Base-by-base conservation (phyloP, 2,113 vertebrate species). In the Phoxinus phoxinus region DNA sequence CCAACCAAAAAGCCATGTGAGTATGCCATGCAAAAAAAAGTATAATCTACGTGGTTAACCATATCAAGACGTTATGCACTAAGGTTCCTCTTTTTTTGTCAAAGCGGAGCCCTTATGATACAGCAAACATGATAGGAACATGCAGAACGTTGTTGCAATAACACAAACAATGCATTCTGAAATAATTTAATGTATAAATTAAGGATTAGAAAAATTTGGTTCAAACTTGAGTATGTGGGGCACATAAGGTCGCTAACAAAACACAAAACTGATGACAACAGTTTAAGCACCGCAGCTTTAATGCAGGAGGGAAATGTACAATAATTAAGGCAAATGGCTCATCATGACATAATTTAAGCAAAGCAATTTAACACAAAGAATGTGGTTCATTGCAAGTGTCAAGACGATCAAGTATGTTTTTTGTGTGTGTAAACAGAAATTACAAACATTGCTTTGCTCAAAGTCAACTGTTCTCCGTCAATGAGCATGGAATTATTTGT, bases 41-140 rank as follows among this genome's bases (percentile, higher is more conserved):
- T 78, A 37, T 88, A 84, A 85, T 56, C 9, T 41, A 86, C 84
- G 88, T 86, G 85, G 85, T 77, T 84, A 90, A 88, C 86, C 41
- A 81, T 48, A 88, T 89, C 90, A 93, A 91, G 91, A 94, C 91
- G 91, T 92, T 86, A 23, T 80, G 61, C 73, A 86, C 71, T 73
- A 74, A 86, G 58, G 81, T 32, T 83, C 25, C 74, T 86, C 15
- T 63, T 37, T 63, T 37, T 85, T 78, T 78, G 27, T 41, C n/a
- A 23, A 56, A 84, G 74, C 15, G 63, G 30, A 88, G 71, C 13
- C 23, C 25, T 56, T 37, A 77, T 12, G 27, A 86, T 59, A 59
- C n/a, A 23, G 2, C 53, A 81, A 82, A 46, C 17, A n/a, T 25
- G 6, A 13, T 48, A 35, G 19, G 37, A 15, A 13, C 19, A 61